These are phyloP conservation scores for Sphecodes monilicornis DNA, from an alignment of 2,888 invertebrate genomes.

Conservation along the genomic window DNA sequence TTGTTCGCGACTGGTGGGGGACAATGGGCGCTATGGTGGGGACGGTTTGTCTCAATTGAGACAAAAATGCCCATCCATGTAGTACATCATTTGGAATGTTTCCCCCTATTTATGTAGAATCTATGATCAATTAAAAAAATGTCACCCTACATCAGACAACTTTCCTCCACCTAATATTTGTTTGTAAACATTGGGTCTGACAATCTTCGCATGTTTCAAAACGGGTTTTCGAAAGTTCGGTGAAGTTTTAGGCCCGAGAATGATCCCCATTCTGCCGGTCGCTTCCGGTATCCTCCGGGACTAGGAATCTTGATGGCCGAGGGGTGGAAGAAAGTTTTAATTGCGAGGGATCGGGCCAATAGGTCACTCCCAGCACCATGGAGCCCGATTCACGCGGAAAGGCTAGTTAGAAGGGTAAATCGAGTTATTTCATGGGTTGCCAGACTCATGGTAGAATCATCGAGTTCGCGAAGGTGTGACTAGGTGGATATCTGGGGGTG, in stretches of 20 bases:
- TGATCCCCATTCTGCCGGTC: background rate
- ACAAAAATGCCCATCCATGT: too few relatives aligned
- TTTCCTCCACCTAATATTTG: background rate
- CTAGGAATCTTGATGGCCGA: background rate
- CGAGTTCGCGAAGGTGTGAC: slow-evolving; percentile 2
- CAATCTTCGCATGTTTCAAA: background rate
- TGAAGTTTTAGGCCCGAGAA: background rate
- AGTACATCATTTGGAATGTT: too few relatives aligned
- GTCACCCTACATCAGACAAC: too few relatives aligned
- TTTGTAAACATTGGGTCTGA: background rate
- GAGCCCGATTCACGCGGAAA: background rate
- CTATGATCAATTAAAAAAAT: too few relatives aligned
- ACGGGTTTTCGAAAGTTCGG: background rate
- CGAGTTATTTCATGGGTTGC: slow-evolving; percentile 12
- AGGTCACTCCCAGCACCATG: background rate
- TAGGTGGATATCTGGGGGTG: background rate
- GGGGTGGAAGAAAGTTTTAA: slow-evolving; percentile 14
- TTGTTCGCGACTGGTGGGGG: too few relatives aligned
- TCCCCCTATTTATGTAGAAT: too few relatives aligned
- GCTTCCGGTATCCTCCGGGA: background rate
- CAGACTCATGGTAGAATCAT: background rate
- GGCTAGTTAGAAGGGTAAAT: slow-evolving; percentile 4
- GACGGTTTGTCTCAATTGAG: too few relatives aligned
- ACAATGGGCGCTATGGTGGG: too few relatives aligned
- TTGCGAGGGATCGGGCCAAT: slow-evolving; percentile 1